A percentile compares a stretch with the other conserved stretches of the same genome.
These are phyloP conservation scores for Podarcis lilfordi DNA, from an alignment of 2,797 vertebrate genomes.

Conservation along the genomic window DNA sequence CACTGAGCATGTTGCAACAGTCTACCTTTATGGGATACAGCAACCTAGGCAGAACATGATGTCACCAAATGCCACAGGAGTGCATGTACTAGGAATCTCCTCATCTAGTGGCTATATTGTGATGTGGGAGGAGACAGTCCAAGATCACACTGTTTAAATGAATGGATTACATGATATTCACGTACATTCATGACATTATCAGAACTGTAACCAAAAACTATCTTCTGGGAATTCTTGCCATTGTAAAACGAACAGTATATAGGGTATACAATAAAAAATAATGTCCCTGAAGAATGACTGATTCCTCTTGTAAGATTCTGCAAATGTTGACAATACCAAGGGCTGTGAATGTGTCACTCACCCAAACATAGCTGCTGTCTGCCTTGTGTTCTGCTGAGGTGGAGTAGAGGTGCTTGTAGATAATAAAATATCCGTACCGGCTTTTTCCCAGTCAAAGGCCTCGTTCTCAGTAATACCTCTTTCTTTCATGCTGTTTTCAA, in stretches of 20 bases:
- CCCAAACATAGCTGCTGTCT: constrained; percentile 96
- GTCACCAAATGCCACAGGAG: not conserved
- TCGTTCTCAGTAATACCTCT: constrained; percentile 95
- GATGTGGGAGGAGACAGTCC: not conserved
- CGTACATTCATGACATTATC: not conserved
- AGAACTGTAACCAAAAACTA: not conserved
- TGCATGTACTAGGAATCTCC: not conserved
- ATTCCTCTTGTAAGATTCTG: not conserved
- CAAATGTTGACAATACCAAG: not conserved
- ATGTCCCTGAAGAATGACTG: not conserved
- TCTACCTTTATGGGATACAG: not conserved
- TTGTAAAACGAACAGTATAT: not conserved
- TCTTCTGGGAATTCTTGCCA: not conserved
- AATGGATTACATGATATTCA: not conserved
- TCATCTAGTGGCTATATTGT: not conserved
- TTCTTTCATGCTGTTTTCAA: constrained; percentile 98
- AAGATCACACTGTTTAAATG: not conserved
- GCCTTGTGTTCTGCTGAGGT: constrained; percentile 93
- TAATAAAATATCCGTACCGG: constrained; percentile 87
- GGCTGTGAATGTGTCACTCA: constrained; percentile 69
- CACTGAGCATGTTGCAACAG: not conserved
- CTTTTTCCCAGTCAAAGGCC: constrained; percentile 98
- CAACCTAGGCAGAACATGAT: not conserved
- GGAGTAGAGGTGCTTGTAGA: constrained; percentile 92
- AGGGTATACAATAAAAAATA: not conserved